These are phyloP conservation scores for Barbus barbus DNA, from an alignment of 2,113 vertebrate genomes.

Conservation along the genomic window DNA sequence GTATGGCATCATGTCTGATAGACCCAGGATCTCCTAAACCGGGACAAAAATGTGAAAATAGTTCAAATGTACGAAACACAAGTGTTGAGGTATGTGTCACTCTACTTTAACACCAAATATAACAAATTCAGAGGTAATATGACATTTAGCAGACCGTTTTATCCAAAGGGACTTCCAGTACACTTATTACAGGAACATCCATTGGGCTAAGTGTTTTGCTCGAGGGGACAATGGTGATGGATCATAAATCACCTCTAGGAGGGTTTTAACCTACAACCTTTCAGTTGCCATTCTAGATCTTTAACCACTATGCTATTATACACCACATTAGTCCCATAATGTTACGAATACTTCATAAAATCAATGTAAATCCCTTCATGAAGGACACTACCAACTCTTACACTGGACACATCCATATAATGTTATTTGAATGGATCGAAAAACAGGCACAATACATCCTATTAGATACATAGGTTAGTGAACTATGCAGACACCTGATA, in stretches of 20 bases:
- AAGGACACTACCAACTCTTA: not conserved
- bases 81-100: not conserved
- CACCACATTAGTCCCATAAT: conserved; percentile 18
- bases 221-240: not conserved
- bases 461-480: not conserved
- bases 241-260: not conserved
- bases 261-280: not conserved
- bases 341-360: not conserved
- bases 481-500: not conserved
- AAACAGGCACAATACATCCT: not conserved
- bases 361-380: not conserved
- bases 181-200: not conserved
- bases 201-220: not conserved
- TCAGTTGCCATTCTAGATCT: not conserved
- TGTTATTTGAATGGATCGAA: not conserved
- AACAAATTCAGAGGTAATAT: not conserved
- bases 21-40: conserved; percentile 82
- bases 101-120: not conserved
- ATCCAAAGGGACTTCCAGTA: not conserved
- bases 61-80: not conserved
- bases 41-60: conserved; percentile 54
- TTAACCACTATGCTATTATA: not conserved
- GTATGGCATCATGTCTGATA: conserved; percentile 73
- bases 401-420: not conserved
- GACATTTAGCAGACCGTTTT: not conserved